phyloP scores from a whole-genome alignment of 2,888 invertebrate genomes.

The Melanostoma scalare region DNA sequence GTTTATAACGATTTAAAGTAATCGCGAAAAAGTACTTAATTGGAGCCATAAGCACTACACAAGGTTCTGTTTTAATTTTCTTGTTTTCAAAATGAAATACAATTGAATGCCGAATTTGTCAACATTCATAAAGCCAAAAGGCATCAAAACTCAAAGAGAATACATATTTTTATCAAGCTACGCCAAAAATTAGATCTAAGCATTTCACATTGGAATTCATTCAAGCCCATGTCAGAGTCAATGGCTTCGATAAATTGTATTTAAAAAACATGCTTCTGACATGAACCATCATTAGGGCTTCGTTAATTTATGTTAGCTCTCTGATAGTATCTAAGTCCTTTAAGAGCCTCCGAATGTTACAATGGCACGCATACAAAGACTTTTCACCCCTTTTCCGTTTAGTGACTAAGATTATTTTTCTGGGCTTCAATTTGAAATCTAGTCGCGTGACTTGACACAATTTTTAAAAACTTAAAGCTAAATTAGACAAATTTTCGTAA shows the following conservation, averaged over 20 bases:
- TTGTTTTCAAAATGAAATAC: no score
- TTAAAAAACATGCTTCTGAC: background rate
- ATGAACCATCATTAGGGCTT: conserved; percentile 7
- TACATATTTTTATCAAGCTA: no score
- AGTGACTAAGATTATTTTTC: conserved; percentile 5
- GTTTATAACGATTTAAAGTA: no score
- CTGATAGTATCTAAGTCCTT: background rate
- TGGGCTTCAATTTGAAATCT: background rate
- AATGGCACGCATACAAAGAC: conserved; percentile 17
- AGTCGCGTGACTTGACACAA: conserved; percentile 12
- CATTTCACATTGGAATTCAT: no score
- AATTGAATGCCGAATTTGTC: no score
- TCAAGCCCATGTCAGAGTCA: background rate
- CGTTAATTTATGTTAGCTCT: conserved; percentile 9
- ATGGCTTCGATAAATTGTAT: conserved; percentile 20
- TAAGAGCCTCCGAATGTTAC: conserved; percentile 13
- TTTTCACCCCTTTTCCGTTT: conserved; percentile 29
- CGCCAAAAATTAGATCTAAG: no score
- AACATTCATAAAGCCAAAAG: no score
- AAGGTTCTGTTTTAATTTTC: no score
- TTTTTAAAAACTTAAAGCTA: conserved; percentile 13
- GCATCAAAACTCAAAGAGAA: no score
- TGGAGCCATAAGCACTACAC: no score
- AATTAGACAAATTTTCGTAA: conserved; percentile 6
- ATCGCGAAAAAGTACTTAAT: no score